Evolutionary conservation across 2,888 invertebrate species (phyloP).

Genomic region (Tenthredo distinguenda): DNA sequence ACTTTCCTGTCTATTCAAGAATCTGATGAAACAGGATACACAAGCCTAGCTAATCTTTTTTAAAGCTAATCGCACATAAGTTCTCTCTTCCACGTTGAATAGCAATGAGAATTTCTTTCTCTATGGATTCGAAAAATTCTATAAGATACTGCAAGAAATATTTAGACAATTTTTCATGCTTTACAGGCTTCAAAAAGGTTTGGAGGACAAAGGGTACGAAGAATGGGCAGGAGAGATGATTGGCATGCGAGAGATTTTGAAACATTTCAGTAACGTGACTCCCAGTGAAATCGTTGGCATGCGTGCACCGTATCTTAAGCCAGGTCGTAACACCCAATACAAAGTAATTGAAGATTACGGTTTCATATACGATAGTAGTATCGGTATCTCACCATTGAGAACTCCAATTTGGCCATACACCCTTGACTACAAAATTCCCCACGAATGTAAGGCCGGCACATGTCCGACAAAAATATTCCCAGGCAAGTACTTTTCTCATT

Average conservation of each 20-base stretch:
- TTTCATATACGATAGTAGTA: constrained; percentile 95
- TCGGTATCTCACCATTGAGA: constrained; percentile 89
- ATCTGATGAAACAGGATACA: not conserved
- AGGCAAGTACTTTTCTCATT: constrained; percentile 79
- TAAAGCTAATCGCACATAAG: not conserved
- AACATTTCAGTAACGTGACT: constrained; percentile 90
- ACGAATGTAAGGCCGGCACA: constrained; percentile 95
- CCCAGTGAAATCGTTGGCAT: constrained; percentile 91
- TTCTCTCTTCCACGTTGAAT: not conserved
- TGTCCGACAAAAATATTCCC: constrained; percentile 94
- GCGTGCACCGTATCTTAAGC: constrained; percentile 93
- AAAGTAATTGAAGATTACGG: constrained; percentile 96
- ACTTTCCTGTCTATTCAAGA: not conserved
- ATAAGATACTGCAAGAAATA: not conserved
- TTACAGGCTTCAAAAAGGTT: constrained; percentile 86
- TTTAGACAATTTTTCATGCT: constrained; percentile 34
- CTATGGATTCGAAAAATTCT: constrained; percentile 11
- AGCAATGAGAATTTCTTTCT: constrained; percentile 17
- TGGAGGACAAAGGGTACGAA: constrained; percentile 94
- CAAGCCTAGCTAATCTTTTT: not conserved
- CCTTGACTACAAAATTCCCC: constrained; percentile 94
- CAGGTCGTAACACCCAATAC: constrained; percentile 95
- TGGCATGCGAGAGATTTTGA: constrained; percentile 93
- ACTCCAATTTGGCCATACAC: constrained; percentile 97
- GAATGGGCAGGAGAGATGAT: constrained; percentile 97